Evolutionary conservation across 2,888 invertebrate genomes (phyloP).

Genomic region (Oxytorus armatus): DNA sequence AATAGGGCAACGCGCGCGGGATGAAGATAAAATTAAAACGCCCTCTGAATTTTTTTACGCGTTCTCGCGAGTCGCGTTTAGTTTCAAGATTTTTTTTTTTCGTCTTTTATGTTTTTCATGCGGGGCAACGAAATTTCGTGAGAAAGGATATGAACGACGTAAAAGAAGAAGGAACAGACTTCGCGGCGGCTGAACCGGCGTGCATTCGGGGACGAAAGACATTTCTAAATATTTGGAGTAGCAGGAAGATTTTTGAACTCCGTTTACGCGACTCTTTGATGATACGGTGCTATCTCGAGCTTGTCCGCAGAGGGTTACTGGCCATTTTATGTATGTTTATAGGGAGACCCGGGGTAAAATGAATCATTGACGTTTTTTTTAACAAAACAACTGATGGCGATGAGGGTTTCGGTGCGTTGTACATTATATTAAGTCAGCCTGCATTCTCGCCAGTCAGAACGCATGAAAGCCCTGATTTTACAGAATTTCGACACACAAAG

Average conservation of each 20-base stretch:
- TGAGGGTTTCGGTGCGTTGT: too few species aligned
- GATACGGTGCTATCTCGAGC: too few species aligned
- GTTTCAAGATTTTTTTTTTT: not conserved
- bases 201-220: not conserved
- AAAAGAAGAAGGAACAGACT: not conserved
- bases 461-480: too few species aligned
- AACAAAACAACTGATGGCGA: too few species aligned
- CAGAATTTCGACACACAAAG: too few species aligned
- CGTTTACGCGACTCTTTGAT: constrained; percentile 53
- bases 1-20: constrained; percentile 51
- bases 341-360: not conserved
- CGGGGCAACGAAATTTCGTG: constrained; percentile 13
- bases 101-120: constrained; percentile 2
- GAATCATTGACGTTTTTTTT: not conserved
- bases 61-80: not conserved
- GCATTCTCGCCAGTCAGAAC: too few species aligned
- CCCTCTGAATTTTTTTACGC: constrained; percentile 29
- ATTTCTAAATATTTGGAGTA: constrained; percentile 72
- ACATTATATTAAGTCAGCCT: too few species aligned
- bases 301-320: not conserved
- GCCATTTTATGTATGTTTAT: constrained; percentile 32
- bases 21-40: constrained; percentile 67
- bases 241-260: constrained; percentile 71
- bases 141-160: not conserved
- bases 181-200: not conserved